Evolutionary conservation across 2,113 vertebrate species (phyloP).

Genomic region (Ursus arctos): DNA sequence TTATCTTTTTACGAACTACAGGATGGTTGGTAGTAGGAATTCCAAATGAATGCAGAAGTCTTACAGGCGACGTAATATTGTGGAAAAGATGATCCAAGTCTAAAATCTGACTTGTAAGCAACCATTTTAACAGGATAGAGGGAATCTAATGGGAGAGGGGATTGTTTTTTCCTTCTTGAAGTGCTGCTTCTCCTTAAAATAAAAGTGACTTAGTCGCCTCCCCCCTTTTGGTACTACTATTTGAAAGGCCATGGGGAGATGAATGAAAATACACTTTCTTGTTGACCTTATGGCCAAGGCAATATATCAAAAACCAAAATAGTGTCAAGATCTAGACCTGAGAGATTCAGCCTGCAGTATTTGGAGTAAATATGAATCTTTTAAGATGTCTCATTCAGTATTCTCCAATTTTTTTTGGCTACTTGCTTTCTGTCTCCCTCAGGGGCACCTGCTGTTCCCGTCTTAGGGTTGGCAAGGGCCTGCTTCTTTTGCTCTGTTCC

Average conservation of each 20-base stretch:
- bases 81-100: conserved; percentile 47
- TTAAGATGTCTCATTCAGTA: background rate
- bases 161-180: background rate
- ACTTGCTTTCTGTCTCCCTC: background rate
- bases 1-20: conserved; percentile 68
- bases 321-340: conserved; percentile 39
- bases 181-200: background rate
- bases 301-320: conserved; percentile 27
- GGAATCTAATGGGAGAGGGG: background rate
- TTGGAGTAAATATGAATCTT: conserved; percentile 51
- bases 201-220: background rate
- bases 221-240: background rate
- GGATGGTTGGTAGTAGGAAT: conserved; percentile 49
- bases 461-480: background rate
- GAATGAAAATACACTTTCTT: conserved; percentile 40
- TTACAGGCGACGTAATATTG: conserved; percentile 52
- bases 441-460: background rate
- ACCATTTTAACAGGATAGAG: background rate
- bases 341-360: conserved; percentile 11
- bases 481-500: background rate
- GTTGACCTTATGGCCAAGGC: conserved; percentile 27
- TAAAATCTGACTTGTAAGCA: conserved; percentile 54
- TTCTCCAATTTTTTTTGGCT: conserved; percentile 47
- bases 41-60: conserved; percentile 24
- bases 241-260: conserved; percentile 14